Base-by-base conservation (phyloP, 1,140 invertebrate genomes). In the Portunus trituberculatus region DNA sequence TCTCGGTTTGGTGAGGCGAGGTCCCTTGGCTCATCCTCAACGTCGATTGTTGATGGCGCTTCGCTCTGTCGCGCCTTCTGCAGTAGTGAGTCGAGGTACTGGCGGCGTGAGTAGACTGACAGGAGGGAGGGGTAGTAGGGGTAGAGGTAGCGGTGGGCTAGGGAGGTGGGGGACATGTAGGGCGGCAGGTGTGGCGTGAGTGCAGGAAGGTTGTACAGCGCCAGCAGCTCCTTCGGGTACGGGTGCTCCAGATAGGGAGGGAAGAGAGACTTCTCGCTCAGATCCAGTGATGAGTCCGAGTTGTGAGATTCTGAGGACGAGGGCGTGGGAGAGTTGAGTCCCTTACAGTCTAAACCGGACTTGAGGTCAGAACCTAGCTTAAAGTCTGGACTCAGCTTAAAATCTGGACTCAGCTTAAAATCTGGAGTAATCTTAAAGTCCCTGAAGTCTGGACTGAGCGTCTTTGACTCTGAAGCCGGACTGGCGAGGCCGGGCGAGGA, bases 251-350 rank as follows among this genome's bases (percentile, higher is more conserved):
- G 90, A 82, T 94, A 93, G 4, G 91, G 92, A 12, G 93, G 93
- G 91, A 93, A 94, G 14, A 96, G 52, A 96, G 97, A 96, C 84
- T 97, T 97, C 87, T 98, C 98, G 31, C 97, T 97, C 39, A 98
- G 97, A 96, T 98, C 98, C 28, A 98, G 97, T 0, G 98, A 98
- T 12, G 98, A 98, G 95, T 98, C 98, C 88, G 98, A 98, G 96
- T 98, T 98, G 95, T 98, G 98, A 0, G 98, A 98, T 94, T 98
- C 98, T 0, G 98, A 98, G 0, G 98, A 98, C 88, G 98, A 98
- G 0, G 98, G 98, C 86, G 98, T 98, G 0, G 98, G 98, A 0
- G 98, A 98, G 32, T 96, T 96, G 0, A 98, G 97, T 97, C 95
- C 98, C 98, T 96, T 98, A 98, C 94, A 98, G 98, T 96, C 96